These are phyloP conservation scores for Standfussiana lucernea DNA, from an alignment of 2,888 invertebrate genomes.

Conservation along the genomic window DNA sequence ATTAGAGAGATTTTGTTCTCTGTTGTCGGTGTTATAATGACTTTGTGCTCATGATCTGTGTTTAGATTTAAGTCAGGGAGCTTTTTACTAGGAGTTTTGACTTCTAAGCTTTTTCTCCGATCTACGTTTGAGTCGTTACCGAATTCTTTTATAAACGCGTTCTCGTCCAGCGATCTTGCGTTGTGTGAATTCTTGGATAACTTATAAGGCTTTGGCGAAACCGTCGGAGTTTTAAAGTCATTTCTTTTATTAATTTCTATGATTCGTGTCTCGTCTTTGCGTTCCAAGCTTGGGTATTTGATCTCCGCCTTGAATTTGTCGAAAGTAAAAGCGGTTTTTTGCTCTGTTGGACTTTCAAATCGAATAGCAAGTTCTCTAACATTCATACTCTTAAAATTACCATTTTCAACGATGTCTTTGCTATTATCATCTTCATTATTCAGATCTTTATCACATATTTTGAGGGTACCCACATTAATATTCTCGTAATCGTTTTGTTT, in stretches of 20 bases:
- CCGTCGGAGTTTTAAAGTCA: slow-evolving; percentile 59
- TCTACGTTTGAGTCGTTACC: slow-evolving; percentile 81
- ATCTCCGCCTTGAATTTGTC: slow-evolving; percentile 87
- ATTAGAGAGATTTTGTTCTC: slow-evolving; percentile 92
- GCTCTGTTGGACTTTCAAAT: slow-evolving; percentile 92
- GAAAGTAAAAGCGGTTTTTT: slow-evolving; percentile 90
- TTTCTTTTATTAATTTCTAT: slow-evolving; percentile 77
- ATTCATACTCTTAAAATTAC: slow-evolving; percentile 87
- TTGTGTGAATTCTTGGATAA: slow-evolving; percentile 91
- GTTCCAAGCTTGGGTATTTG: slow-evolving; percentile 83
- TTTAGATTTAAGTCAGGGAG: slow-evolving; percentile 87
- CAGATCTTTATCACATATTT: slow-evolving; percentile 82
- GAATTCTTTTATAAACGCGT: slow-evolving; percentile 93
- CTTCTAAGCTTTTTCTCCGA: slow-evolving; percentile 92
- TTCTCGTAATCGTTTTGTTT: slow-evolving; percentile 83
- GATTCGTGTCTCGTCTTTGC: slow-evolving; percentile 75
- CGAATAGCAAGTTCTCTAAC: slow-evolving; percentile 92
- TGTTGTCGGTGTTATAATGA: slow-evolving; percentile 90
- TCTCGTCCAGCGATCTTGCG: slow-evolving; percentile 93
- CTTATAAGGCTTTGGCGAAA: slow-evolving; percentile 90
- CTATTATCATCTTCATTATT: slow-evolving; percentile 73
- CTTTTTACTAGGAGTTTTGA: slow-evolving; percentile 91
- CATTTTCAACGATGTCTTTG: slow-evolving; percentile 73
- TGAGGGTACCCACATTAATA: slow-evolving; percentile 81
- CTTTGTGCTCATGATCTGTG: slow-evolving; percentile 76